phyloP scores from a whole-genome alignment of 2,888 invertebrate genomes.

The Lobophora halterata region DNA sequence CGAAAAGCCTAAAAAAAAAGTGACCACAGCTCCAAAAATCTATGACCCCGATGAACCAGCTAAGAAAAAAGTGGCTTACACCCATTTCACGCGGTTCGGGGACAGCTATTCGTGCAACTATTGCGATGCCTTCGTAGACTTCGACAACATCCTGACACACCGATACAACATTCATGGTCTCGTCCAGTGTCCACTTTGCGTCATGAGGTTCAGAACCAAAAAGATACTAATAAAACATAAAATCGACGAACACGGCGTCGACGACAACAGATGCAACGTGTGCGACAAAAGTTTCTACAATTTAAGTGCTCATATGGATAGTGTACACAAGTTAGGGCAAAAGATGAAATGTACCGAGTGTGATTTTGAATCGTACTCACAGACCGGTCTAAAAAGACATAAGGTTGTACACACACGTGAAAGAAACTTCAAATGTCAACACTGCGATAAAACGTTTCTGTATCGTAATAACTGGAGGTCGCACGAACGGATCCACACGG shows the following conservation, averaged over 20 bases:
- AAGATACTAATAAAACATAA: too few species aligned
- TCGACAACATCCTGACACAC: too few species aligned
- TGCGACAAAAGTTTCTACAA: slow-evolving; percentile 27
- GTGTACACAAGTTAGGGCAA: slow-evolving; percentile 17
- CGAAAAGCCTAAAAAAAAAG: too few species aligned
- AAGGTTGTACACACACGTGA: neutral
- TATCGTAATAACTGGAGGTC: slow-evolving; percentile 51
- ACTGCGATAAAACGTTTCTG: slow-evolving; percentile 66
- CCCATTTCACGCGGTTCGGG: too few species aligned
- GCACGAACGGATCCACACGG: slow-evolving; percentile 66
- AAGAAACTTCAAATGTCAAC: slow-evolving; percentile 26
- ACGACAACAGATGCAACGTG: slow-evolving; percentile 31
- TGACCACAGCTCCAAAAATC: too few species aligned
- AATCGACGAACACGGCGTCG: slow-evolving; percentile 37
- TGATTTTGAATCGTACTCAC: slow-evolving; percentile 8
- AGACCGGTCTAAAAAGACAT: neutral
- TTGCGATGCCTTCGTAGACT: too few species aligned
- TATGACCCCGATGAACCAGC: too few species aligned
- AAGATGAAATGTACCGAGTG: slow-evolving; percentile 19
- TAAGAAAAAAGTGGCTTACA: too few species aligned
- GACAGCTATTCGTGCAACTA: too few species aligned
- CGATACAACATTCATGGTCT: too few species aligned
- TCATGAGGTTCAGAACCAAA: too few species aligned
- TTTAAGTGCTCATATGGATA: neutral
- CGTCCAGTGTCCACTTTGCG: too few species aligned